Conservation (phyloP, 2,797 vertebrate species). For the Micromesistius poutassou region DNA sequence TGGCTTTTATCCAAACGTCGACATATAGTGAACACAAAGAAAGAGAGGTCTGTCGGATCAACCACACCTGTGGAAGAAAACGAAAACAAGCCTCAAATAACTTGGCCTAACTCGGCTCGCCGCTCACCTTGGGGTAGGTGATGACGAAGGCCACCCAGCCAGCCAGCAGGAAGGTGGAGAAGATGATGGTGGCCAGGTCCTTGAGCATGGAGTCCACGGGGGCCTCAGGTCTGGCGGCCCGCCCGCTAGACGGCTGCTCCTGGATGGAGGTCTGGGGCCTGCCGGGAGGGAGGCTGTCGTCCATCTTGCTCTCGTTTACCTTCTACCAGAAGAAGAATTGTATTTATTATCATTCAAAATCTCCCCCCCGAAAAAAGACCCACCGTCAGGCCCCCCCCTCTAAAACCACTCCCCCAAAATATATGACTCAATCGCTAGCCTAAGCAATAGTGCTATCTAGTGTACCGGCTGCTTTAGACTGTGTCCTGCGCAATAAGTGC, state of each 20-base stretch:
- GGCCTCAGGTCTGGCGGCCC: conserved; percentile 72
- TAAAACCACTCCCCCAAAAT: too few relatives aligned
- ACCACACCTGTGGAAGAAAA: neutral
- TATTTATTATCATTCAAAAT: too few relatives aligned
- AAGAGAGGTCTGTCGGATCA: too few relatives aligned
- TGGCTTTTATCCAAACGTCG: neutral
- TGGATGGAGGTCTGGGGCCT: conserved; percentile 73
- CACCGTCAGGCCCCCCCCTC: too few relatives aligned
- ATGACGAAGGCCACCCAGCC: conserved; percentile 97
- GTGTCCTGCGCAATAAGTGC: too few relatives aligned
- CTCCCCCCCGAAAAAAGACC: too few relatives aligned
- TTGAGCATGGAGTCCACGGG: conserved; percentile 92
- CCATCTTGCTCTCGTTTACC: conserved; percentile 78
- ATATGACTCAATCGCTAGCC: too few relatives aligned
- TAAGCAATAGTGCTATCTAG: too few relatives aligned
- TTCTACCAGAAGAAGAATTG: conserved; percentile 55
- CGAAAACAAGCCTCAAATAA: neutral
- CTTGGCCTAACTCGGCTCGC: neutral
- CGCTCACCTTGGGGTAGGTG: conserved; percentile 88
- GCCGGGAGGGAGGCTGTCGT: conserved; percentile 68
- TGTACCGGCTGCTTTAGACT: too few relatives aligned
- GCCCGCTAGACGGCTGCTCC: conserved; percentile 65
- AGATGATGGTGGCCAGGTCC: conserved; percentile 95
- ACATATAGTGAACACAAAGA: neutral
- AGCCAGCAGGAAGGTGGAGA: conserved; percentile 92